Evolutionary conservation across 64 coral and sea anemone genomes (phyloP), one percentile per base, ranked within the genome.

Genomic region (Anthopleura sola): DNA sequence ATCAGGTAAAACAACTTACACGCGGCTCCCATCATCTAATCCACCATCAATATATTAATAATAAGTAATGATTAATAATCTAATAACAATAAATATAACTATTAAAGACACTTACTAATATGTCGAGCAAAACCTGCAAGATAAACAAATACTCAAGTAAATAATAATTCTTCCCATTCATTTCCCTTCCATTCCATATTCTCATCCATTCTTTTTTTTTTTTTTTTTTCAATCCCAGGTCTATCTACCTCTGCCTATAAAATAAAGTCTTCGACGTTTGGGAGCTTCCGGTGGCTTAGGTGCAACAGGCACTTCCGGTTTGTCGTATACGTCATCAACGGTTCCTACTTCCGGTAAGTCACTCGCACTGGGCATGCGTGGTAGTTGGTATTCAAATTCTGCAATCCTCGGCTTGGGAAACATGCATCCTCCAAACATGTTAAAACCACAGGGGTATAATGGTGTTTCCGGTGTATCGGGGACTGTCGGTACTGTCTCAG

Each of bases 291-390:
- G 83, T 44, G 83, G 74, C n/a, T 91, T 81, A 13, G 89, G 89
- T 50, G 84, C 21, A 50, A 86, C 75, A 46, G 89, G 89, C 10
- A 83, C 74, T 40, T 86, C 60, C 57, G 84, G 89, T 46, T 86
- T 60, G 44, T 91, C 89, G 54, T 91, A 91, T 37, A 86, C 69
- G 34, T 86, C 89, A 46, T 91, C 74, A 91, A 91, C 89, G 37
- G n/a, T 36, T n/a, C 49, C 48, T 20, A 91, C 89, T 4, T 91
- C 89, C 26, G 89, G 89, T 69, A 91, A 46, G 49, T 91, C 89
- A 81, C 55, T 69, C 60, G 84, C 13, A 82, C 55, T 68, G 8
- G 89, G 89, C 40, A 91, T 82, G 54, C 75, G 89, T 9, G 89
- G 89, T 60, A 91, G 76, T 36, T 86, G 84, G 38, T 91, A 84